Conservation (phyloP, 2,888 invertebrate genomes). For the Biston betularia region DNA sequence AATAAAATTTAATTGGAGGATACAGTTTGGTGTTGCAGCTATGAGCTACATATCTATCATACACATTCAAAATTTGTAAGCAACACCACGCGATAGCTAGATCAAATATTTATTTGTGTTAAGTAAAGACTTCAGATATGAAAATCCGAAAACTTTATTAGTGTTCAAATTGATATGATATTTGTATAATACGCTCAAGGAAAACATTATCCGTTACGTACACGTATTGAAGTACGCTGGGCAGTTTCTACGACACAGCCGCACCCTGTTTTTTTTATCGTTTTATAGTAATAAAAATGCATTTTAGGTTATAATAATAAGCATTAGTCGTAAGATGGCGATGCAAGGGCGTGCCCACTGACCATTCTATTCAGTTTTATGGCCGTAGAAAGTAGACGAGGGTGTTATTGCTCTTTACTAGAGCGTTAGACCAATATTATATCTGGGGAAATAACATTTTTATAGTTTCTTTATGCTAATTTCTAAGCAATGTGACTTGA, state of each 20-base stretch:
- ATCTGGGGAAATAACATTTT: constrained; percentile 26
- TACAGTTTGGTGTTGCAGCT: too few species aligned
- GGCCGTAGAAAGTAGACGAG: constrained; percentile 36
- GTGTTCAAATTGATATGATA: neutral
- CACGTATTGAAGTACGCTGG: too few species aligned
- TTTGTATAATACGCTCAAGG: neutral
- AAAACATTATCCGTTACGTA: too few species aligned
- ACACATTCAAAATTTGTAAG: too few species aligned
- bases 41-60: too few species aligned
- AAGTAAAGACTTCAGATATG: too few species aligned
- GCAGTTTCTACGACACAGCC: too few species aligned
- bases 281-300: neutral
- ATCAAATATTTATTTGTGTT: too few species aligned
- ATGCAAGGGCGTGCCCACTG: constrained; percentile 25
- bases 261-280: neutral
- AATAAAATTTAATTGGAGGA: too few species aligned
- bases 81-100: too few species aligned
- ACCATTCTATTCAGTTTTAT: constrained; percentile 25
- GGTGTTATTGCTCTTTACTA: constrained; percentile 16
- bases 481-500: constrained; percentile 5
- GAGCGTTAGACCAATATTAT: constrained; percentile 9
- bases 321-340: neutral
- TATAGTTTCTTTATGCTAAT: constrained; percentile 39
- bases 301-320: neutral
- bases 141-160: neutral